Base-by-base conservation (phyloP, 1,140 invertebrate species). In the Polypedilum vanderplanki region DNA sequence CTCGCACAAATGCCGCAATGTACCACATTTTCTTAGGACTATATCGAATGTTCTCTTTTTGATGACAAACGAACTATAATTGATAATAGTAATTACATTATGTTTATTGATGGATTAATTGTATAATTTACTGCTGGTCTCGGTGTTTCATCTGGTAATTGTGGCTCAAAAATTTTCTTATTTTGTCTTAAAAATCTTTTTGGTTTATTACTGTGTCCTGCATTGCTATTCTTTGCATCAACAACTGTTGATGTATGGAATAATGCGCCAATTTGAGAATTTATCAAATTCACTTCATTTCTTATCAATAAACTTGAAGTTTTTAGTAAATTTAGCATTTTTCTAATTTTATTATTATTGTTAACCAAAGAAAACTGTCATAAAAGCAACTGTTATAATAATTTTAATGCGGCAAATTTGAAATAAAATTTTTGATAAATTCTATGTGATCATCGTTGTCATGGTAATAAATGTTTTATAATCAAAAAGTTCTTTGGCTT, bases 11-110 rank as follows among this genome's bases (percentile, higher is more conserved):
- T 78, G 83, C 84, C 2, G 95, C 93, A 41, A 96, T 87, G 78
- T 96, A 98, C 93, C 93, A 97, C 88, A 98, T 89, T 80, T 96
- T 97, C 78, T 93, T 90, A 0, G 90, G 91, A 79, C 91, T 93
- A 79, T 97, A 97, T 84, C 96, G 95, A 73, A 98, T 89, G 79
- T 96, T 92, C 41, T 83, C 83, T 79, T 90, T 90, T 83, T 89
- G 85, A 82, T 97, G 93, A 77, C 92, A 95, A 0, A 97, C 87
- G 85, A 88, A 96, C 94, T 95, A 80, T 75, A 90, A 90, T 75
- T 77, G 75, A 80, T 79, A 79, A 76, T 73, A 78, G 73, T 67
- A 73, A 73, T 77, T 75, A 78, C 78, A 74, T 57, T 75, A 77
- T 73, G 15, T 76, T 12, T 76, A 3, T 65, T 77, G 75, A 76